Evolutionary conservation across 2,797 vertebrate genomes (phyloP).

Genomic region (Brotula barbata): DNA sequence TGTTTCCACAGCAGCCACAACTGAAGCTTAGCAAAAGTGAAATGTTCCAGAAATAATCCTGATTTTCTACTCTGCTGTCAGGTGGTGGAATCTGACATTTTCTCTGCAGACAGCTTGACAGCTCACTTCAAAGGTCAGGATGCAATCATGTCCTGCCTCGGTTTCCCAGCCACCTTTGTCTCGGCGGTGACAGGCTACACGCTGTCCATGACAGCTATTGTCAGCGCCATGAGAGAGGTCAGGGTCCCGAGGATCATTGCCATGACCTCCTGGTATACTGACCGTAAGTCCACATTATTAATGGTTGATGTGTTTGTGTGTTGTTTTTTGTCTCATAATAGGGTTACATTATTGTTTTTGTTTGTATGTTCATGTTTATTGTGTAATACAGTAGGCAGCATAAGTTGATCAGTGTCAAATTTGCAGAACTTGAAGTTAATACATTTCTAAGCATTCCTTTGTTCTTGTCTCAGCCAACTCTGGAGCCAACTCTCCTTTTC

Average conservation of each 20-base stretch:
- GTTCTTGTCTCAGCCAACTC: conserved; percentile 71
- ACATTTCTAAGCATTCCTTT: not conserved
- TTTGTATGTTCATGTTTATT: no score
- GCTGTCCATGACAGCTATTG: conserved; percentile 70
- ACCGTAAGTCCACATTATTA: conserved; percentile 77
- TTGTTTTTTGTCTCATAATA: no score
- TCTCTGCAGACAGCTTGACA: conserved; percentile 75
- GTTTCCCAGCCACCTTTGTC: conserved; percentile 75
- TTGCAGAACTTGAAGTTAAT: no score
- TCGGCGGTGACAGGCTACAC: conserved; percentile 79
- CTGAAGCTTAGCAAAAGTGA: not conserved
- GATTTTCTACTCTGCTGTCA: conserved; percentile 43
- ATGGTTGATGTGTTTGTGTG: no score
- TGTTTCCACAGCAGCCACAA: not conserved
- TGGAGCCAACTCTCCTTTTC: conserved; percentile 61
- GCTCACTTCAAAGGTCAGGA: conserved; percentile 80
- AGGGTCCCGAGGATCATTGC: conserved; percentile 76
- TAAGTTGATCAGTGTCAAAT: no score
- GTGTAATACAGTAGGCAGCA: no score
- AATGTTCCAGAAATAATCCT: not conserved
- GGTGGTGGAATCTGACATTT: conserved; percentile 81
- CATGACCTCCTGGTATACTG: conserved; percentile 86
- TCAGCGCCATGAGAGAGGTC: conserved; percentile 74
- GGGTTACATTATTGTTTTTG: no score
- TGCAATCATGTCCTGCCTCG: conserved; percentile 82